Conservation (phyloP, 1,140 invertebrate species). For the Brachionus rotundiformis region DNA sequence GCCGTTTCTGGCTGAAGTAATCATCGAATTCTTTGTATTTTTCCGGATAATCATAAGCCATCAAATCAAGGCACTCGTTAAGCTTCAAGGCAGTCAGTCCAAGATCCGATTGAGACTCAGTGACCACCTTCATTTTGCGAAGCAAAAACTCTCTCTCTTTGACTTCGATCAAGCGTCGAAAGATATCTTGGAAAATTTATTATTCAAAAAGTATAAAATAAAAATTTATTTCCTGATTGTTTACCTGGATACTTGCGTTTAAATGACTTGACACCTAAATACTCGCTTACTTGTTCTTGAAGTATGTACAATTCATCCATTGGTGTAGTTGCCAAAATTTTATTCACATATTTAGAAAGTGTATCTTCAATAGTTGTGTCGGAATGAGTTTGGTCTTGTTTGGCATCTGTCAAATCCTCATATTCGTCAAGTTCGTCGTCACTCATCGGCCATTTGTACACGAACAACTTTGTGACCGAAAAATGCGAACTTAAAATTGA, state of each 20-base stretch:
- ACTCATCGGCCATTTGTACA: constrained; percentile 87
- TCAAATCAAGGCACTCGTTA: constrained; percentile 87
- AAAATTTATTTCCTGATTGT: not conserved
- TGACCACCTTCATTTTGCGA: constrained; percentile 75
- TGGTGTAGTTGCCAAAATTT: constrained; percentile 55
- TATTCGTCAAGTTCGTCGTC: constrained; percentile 59
- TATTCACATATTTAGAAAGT: not conserved
- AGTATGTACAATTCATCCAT: constrained; percentile 77
- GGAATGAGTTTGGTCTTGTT: not conserved
- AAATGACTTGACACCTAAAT: constrained; percentile 87
- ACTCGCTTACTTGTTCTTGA: constrained; percentile 88
- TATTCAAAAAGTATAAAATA: constrained; percentile 16
- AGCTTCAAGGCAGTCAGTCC: constrained; percentile 85
- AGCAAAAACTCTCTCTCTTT: constrained; percentile 81
- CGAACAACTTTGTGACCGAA: constrained; percentile 75
- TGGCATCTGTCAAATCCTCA: not conserved
- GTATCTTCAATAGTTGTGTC: not conserved
- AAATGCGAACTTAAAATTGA: constrained; percentile 49
- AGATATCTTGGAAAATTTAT: constrained; percentile 70
- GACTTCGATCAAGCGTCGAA: constrained; percentile 78
- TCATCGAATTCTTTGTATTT: constrained; percentile 74
- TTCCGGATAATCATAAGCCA: constrained; percentile 88
- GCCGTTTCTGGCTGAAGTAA: constrained; percentile 60
- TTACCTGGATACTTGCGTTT: constrained; percentile 83
- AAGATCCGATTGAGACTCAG: constrained; percentile 86